Conservation (phyloP, 2,888 invertebrate species). For the Xanthorhoe designata region DNA sequence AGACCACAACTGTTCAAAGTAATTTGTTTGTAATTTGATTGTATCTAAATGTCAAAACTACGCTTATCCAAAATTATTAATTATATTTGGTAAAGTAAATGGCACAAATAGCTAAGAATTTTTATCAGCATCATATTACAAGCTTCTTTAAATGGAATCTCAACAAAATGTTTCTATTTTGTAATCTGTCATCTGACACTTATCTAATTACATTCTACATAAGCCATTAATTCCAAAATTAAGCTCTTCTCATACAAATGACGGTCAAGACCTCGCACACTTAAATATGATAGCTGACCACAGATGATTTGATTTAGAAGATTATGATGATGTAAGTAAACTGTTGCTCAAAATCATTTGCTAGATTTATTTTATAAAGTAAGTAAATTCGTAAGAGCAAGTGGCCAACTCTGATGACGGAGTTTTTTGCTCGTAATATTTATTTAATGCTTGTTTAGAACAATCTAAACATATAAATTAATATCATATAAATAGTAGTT, state of each 20-base stretch:
- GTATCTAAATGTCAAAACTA: too few relatives aligned
- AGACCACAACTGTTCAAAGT: too few relatives aligned
- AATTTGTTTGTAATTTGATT: too few relatives aligned
- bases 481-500: too few relatives aligned
- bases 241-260: slow-evolving; percentile 50
- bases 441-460: too few relatives aligned
- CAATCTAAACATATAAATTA: too few relatives aligned
- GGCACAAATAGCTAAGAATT: not conserved
- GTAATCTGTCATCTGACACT: slow-evolving; percentile 63
- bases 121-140: not conserved
- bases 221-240: slow-evolving; percentile 61
- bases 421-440: too few relatives aligned
- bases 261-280: slow-evolving; percentile 52
- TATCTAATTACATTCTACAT: slow-evolving; percentile 63
- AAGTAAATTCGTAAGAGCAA: too few relatives aligned
- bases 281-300: slow-evolving; percentile 1
- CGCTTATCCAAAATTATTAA: too few relatives aligned
- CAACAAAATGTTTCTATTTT: slow-evolving; percentile 62
- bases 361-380: not conserved
- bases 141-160: slow-evolving; percentile 45
- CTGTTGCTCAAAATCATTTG: not conserved
- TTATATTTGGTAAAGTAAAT: too few relatives aligned
- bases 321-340: not conserved
- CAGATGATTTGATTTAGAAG: slow-evolving; percentile 1
- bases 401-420: too few relatives aligned